Evolutionary conservation across 1,140 invertebrate genomes (phyloP), one percentile per base, ranked within the genome.

Genomic region (Harpegnathos saltator): DNA sequence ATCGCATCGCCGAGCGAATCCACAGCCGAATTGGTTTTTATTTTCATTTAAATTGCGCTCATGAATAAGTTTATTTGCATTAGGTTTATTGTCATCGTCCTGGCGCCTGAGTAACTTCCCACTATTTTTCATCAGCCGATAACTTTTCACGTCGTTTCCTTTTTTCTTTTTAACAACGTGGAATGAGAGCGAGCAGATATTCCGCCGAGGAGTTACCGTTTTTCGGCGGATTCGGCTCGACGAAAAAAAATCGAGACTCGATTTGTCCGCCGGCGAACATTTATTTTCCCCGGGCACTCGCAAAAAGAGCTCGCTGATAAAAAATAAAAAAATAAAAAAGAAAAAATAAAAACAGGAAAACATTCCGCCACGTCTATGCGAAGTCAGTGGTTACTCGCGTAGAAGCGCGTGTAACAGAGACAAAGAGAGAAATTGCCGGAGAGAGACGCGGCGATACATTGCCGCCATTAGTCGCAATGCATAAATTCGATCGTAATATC

Each of bases 401-500:
- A 44, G 38, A 44, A 44, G 4, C 1, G 3, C 54, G 4, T 19
- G 54, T 19, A 56, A 22, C 54, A 19, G 22, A 19, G 54, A 56
- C 54, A 56, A 56, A 56, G 54, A 56, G n/a, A 56, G 54, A n/a
- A 56, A 56, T 56, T 22, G 22, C 54, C 3, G 9, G 7, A 56
- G 11, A 56, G 54, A n/a, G 38, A 44, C 38, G 38, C 48, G 62
- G 63, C 66, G 26, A 66, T 77, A 58, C 71, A 80, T 80, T 80
- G 59, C 26, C 33, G 33, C 65, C 54, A 80, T 80, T 80, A 80
- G 75, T 80, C 75, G 75, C 54, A 69, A 80, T 80, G 65, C 75
- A 71, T 80, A 80, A 80, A 80, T 80, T 80, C 75, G 65, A 80
- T 71, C 65, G 75, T 80, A 80, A 80, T 80, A 80, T 80, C 75